phyloP scores from a whole-genome alignment of 2,797 vertebrate genomes.

The Anguilla marmorata region DNA sequence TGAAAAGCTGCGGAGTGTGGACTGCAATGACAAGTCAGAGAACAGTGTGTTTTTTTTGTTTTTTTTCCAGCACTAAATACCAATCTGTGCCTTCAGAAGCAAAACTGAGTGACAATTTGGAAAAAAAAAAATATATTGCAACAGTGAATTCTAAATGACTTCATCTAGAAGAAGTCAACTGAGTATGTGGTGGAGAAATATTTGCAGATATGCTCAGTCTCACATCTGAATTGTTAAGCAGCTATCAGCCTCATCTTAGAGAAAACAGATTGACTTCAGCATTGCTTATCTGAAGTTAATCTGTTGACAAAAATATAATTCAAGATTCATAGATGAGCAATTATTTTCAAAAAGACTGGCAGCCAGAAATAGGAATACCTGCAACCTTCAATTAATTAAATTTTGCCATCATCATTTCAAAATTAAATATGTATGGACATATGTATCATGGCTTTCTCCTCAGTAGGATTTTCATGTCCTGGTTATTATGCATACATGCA shows the following conservation, averaged over 20 bases:
- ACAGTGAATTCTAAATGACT: not conserved
- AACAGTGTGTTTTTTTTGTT: not conserved
- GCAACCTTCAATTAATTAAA: not conserved
- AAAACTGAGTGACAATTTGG: not conserved
- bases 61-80: not conserved
- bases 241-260: not conserved
- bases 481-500: not conserved
- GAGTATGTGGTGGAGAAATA: not conserved
- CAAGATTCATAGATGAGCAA: not conserved
- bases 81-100: not conserved
- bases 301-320: no score
- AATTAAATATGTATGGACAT: not conserved
- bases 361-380: not conserved
- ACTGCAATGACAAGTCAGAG: not conserved
- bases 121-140: not conserved
- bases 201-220: not conserved
- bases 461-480: not conserved
- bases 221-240: not conserved
- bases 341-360: not conserved
- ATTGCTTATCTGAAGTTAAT: not conserved
- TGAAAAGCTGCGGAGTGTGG: not conserved
- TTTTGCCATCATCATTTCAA: not conserved
- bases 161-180: not conserved
- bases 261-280: constrained; percentile 4
- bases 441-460: not conserved